phyloP scores from a whole-genome alignment of 2,797 vertebrate species.

The Fundulus diaphanus region DNA sequence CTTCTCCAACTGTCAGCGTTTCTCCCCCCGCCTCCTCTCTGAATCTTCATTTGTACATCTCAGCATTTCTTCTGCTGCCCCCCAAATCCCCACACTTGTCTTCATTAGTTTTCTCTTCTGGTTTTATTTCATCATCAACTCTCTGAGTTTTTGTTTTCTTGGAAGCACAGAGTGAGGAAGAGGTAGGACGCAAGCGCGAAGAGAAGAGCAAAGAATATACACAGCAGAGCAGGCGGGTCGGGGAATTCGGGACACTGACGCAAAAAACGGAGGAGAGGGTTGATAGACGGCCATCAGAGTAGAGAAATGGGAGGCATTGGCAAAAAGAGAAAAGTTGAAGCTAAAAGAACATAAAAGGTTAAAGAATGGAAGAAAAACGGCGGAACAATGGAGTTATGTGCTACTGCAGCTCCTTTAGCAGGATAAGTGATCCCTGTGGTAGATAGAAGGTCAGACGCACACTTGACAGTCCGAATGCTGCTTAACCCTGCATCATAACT shows the following conservation, averaged over 20 bases:
- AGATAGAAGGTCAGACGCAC: slow-evolving; percentile 69
- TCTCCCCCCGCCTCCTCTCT: slow-evolving; percentile 44
- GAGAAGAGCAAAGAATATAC: slow-evolving; percentile 19
- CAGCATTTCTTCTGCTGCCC: slow-evolving; percentile 56
- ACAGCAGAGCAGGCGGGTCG: slow-evolving; percentile 17
- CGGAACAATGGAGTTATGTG: slow-evolving; percentile 41
- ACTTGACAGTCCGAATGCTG: slow-evolving; percentile 62
- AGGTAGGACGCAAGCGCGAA: slow-evolving; percentile 9
- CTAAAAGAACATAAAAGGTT: slow-evolving; percentile 24
- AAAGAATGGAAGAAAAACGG: slow-evolving; percentile 23
- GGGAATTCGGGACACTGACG: slow-evolving; percentile 24
- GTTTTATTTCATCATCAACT: slow-evolving; percentile 64
- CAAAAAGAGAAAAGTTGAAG: slow-evolving; percentile 40
- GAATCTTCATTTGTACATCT: slow-evolving; percentile 63
- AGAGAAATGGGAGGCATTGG: slow-evolving; percentile 10
- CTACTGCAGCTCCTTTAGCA: slow-evolving; percentile 51
- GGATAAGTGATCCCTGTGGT: slow-evolving; percentile 74
- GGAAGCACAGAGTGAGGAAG: slow-evolving; percentile 33
- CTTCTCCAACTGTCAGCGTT: slow-evolving; percentile 67
- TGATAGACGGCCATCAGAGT: slow-evolving; percentile 47
- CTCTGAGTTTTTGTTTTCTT: slow-evolving; percentile 48
- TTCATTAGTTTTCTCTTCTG: slow-evolving; percentile 62
- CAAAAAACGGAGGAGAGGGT: slow-evolving; percentile 14
- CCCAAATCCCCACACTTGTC: slow-evolving; percentile 43
- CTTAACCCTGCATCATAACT: slow-evolving; percentile 55